Evolutionary conservation across 2,888 invertebrate genomes (phyloP).

Genomic region (Chromoteleia sp.): DNA sequence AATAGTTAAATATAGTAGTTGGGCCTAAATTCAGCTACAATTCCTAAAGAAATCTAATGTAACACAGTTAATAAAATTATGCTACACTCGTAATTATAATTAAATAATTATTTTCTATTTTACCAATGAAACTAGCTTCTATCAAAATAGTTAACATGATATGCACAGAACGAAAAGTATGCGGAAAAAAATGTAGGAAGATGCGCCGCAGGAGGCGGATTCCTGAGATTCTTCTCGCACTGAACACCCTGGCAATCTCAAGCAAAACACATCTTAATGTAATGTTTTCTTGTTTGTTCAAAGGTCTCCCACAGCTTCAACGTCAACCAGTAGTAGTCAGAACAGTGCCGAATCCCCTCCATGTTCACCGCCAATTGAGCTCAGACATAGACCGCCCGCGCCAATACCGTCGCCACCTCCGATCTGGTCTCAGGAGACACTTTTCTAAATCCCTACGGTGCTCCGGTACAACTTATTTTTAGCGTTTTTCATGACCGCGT

Average conservation of each 20-base stretch:
- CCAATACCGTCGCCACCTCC: slow-evolving; percentile 79
- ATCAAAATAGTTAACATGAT: slow-evolving; percentile 2
- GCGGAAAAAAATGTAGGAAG: slow-evolving; percentile 21
- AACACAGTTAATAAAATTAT: too few relatives aligned
- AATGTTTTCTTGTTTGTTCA: slow-evolving; percentile 51
- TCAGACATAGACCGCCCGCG: slow-evolving; percentile 80
- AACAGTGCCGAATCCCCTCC: slow-evolving; percentile 79
- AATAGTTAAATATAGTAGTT: too few relatives aligned
- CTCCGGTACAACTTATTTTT: slow-evolving; percentile 52
- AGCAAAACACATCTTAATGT: slow-evolving; percentile 29
- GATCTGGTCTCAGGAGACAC: slow-evolving; percentile 91
- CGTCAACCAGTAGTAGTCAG: slow-evolving; percentile 80
- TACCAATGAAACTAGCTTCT: background rate
- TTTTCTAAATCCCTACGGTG: slow-evolving; percentile 87
- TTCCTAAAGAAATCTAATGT: too few relatives aligned
- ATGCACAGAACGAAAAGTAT: slow-evolving; percentile 8
- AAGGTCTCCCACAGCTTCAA: slow-evolving; percentile 79
- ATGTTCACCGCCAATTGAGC: slow-evolving; percentile 79
- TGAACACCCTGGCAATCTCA: background rate
- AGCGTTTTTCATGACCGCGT: slow-evolving; percentile 32
- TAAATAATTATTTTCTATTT: too few relatives aligned
- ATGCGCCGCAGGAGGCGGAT: slow-evolving; percentile 11
- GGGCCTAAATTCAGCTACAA: too few relatives aligned
- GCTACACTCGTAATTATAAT: background rate
- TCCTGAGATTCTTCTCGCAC: slow-evolving; percentile 29